Conservation (phyloP, 2,797 vertebrate species). For the Chloroceryle inda region DNA sequence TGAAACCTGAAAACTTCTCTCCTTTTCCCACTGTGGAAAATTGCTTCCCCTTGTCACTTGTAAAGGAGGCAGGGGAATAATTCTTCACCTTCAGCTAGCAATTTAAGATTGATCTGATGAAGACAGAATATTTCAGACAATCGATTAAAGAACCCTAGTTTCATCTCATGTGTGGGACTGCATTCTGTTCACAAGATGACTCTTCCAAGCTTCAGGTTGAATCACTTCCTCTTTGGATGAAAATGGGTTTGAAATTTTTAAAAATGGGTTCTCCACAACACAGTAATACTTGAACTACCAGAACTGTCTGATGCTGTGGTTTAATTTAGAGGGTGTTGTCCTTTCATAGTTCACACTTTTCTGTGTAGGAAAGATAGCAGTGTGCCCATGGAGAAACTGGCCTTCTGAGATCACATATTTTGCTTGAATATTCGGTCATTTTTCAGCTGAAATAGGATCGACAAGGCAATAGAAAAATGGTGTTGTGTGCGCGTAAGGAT, state of each 20-base stretch:
- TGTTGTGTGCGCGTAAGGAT: not conserved
- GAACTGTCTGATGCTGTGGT: not conserved
- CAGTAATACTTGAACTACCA: not conserved
- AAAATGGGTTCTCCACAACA: not conserved
- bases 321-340: not conserved
- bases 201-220: not conserved
- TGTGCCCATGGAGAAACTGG: not conserved
- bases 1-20: not conserved
- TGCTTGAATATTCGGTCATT: not conserved
- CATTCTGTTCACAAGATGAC: not conserved
- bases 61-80: conserved; percentile 28
- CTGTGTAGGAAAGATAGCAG: not conserved
- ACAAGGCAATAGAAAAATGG: not conserved
- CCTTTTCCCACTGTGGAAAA: not conserved
- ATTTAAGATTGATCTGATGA: conserved; percentile 3
- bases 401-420: not conserved
- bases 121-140: not conserved
- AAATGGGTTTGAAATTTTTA: not conserved
- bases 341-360: not conserved
- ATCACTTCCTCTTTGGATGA: too few species aligned
- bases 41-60: conserved; percentile 14
- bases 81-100: not conserved
- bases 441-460: not conserved
- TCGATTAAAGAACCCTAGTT: not conserved
- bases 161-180: not conserved